These are phyloP conservation scores for Marmota monax DNA, from an alignment of 2,113 vertebrate species.

Conservation along the genomic window DNA sequence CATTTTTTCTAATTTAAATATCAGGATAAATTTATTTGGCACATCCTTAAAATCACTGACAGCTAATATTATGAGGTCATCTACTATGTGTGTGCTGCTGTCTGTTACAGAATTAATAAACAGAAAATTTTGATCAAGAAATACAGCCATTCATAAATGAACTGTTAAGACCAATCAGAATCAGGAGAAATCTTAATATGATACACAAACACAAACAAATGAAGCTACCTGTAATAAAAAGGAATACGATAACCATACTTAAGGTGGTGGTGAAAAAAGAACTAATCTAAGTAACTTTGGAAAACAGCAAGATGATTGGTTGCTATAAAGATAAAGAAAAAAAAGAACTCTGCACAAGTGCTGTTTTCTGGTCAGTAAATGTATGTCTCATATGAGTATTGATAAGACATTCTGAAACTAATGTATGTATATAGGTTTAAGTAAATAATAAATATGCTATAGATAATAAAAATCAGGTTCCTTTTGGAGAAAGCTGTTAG, in stretches of 20 bases:
- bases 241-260: not conserved
- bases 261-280: not conserved
- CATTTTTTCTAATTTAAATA: constrained; percentile 58
- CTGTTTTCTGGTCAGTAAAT: constrained; percentile 19
- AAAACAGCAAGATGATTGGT: not conserved
- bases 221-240: constrained; percentile 19
- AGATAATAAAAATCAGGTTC: constrained; percentile 27
- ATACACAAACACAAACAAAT: not conserved
- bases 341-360: not conserved
- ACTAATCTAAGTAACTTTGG: constrained; percentile 40
- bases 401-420: constrained; percentile 11
- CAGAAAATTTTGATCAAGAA: constrained; percentile 19
- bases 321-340: not conserved
- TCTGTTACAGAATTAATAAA: constrained; percentile 56
- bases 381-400: not conserved
- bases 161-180: not conserved
- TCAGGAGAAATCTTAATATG: not conserved
- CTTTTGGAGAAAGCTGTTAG: constrained; percentile 1
- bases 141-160: constrained; percentile 32
- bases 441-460: not conserved
- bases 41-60: not conserved
- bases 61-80: not conserved
- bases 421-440: not conserved
- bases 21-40: not conserved
- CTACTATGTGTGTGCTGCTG: not conserved